Evolutionary conservation across 2,113 vertebrate genomes (phyloP), one percentile per base, ranked within the genome.

Genomic region (Ploceus nigricollis): DNA sequence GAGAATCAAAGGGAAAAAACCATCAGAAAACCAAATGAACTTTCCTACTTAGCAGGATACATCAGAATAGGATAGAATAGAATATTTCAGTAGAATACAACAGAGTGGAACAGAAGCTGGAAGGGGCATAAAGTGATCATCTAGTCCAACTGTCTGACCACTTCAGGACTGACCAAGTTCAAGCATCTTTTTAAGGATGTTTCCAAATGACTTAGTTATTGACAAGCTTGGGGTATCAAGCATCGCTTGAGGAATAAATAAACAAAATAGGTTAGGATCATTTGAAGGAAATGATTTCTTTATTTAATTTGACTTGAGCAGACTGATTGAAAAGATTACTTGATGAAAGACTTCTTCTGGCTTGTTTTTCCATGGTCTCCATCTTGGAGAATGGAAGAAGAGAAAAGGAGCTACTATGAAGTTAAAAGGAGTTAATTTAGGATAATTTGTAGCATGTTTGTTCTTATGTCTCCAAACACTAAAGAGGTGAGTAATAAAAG

Each of bases 221-320:
- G 48, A 73, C 15, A 56, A 33, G 11, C 19, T 56, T 84, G n/a
- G 28, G 23, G 28, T 10, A 73, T 56, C n/a, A 47, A 73, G 14
- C 11, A 54, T 18, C 0, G 0, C 9, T 47, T 15, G 10, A 64
- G 12, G n/a, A 64, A 39, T 33, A 45, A 33, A 47, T 69, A 87
- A 89, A 82, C 33, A 25, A 25, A 58, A 93, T 68, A 81, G 6
- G 9, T 79, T 75, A 84, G 50, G 39, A 82, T n/a, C 87, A 71
- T 92, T 80, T 61, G 25, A 96, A 92, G 79, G 92, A 90, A 94
- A 92, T 89, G 0, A 72, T 92, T 73, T 91, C 30, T 73, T 91
- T 80, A 68, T 95, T 86, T 83, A 68, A 91, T 94, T 94, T 94
- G 60, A 89, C 60, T 35, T 53, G 37, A 78, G 69, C 37, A 82